Conservation (phyloP, 1,140 invertebrate genomes). For the Drosophila murphyi region DNA sequence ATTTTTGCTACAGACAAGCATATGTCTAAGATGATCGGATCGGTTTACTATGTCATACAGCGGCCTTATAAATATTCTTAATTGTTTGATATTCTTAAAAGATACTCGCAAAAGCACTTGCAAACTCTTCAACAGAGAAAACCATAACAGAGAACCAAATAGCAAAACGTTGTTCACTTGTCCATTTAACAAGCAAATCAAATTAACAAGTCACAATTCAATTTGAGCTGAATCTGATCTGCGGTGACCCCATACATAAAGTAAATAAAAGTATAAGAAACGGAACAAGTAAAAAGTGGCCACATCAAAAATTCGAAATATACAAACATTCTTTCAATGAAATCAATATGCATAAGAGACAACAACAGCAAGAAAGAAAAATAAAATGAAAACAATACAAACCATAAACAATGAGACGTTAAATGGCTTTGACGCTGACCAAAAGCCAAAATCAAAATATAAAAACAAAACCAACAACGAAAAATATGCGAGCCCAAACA, state of each 20-base stretch:
- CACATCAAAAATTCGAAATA: constrained; percentile 11
- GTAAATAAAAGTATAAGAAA: constrained; percentile 7
- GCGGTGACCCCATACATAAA: constrained; percentile 6
- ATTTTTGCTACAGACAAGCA: too few species aligned
- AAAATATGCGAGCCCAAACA: constrained; percentile 48
- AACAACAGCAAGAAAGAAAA: constrained; percentile 19
- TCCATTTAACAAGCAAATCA: constrained; percentile 15
- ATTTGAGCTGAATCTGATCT: constrained; percentile 19
- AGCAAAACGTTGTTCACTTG: constrained; percentile 2
- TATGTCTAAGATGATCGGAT: too few species aligned
- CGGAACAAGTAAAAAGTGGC: constrained; percentile 9
- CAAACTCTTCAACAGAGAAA: neutral
- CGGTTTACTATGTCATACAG: too few species aligned
- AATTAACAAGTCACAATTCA: constrained; percentile 8
- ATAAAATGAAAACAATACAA: constrained; percentile 37
- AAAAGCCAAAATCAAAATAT: constrained; percentile 51
- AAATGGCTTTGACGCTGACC: constrained; percentile 48
- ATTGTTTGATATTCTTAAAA: too few species aligned
- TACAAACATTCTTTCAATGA: constrained; percentile 45
- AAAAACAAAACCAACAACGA: constrained; percentile 5
- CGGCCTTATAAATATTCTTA: too few species aligned
- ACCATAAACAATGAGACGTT: constrained; percentile 58
- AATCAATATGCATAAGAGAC: constrained; percentile 42
- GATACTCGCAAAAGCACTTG: too few species aligned
- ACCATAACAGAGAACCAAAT: neutral